Conservation (phyloP, 2,113 vertebrate species). For the Chrysemys picta region DNA sequence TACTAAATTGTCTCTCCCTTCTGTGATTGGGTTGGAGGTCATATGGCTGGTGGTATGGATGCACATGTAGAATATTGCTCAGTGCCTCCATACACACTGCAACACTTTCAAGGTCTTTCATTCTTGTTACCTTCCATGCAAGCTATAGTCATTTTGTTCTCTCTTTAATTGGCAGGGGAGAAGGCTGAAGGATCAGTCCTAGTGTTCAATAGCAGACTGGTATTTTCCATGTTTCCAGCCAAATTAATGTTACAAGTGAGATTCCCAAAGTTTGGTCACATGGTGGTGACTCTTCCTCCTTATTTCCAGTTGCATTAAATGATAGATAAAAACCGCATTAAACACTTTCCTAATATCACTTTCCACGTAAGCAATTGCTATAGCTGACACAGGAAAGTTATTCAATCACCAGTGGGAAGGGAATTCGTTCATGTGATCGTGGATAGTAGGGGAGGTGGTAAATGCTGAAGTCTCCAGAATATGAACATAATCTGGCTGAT, state of each 20-base stretch:
- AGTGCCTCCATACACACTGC: background rate
- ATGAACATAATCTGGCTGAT: background rate
- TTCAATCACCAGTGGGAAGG: background rate
- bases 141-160: background rate
- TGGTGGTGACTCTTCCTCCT: background rate
- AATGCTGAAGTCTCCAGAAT: rapidly evolving
- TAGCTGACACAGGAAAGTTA: background rate
- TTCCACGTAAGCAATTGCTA: background rate
- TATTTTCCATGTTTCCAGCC: background rate
- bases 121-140: background rate
- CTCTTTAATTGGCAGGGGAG: background rate
- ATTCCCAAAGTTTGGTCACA: background rate
- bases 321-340: background rate
- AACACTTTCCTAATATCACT: background rate
- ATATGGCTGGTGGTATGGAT: background rate
- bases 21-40: background rate
- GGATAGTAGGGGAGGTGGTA: background rate
- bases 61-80: background rate
- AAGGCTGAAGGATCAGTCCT: background rate
- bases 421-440: background rate
- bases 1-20: background rate
- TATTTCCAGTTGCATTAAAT: background rate
- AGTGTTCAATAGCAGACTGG: rapidly evolving
- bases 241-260: background rate
- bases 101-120: background rate